Evolutionary conservation across 2,797 vertebrate species (phyloP), one percentile per base, ranked within the genome.

Genomic region (Pyrocephalus nanus): DNA sequence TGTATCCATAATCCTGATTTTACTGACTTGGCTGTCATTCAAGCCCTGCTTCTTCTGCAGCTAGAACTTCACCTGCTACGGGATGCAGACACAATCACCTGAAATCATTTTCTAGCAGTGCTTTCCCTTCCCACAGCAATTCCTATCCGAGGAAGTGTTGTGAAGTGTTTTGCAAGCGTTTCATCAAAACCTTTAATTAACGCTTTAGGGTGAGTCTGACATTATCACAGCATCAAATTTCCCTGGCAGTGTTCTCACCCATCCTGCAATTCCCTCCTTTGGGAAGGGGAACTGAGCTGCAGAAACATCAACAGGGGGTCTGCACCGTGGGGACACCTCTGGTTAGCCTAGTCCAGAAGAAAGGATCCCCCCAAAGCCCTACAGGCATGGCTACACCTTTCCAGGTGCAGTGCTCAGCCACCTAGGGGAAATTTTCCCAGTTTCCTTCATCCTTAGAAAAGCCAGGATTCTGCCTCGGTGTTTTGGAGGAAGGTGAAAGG

Each of bases 161-260:
- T 23, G 53, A 94, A 83, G 57, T 65, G 42, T 85, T 89, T 91
- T 65, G 71, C 74, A 91, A 88, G 67, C 55, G 58, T 65, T 90
- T 87, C 18, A 67, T 74, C 77, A 85, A 87, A 90, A 82, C 60
- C 71, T 86, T 90, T 92, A 89, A 93, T 94, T 85, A 92, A 66
- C 29, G 91, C 87, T 95, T 91, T 40, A 42, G 90, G 67, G 32
- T 47, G 76, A 89, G 61, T 74, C 83, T 93, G 81, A 40, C 43
- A 34, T 69, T 89, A 87, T 85, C 89, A 15, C 72, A 51, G 78
- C 67, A 91, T 74, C 48, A 26, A 81, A 85, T 86, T 86, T 74
- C 34, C 82, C 40, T 38, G n/a, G 43, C 26, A 54, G 75, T n/a
- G 75, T 80, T 64, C 76, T 78, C 86, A 84, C 11, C 2, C 5